Evolutionary conservation across 2,888 invertebrate genomes (phyloP), one percentile per base, ranked within the genome.

Genomic region (Allacma fusca): DNA sequence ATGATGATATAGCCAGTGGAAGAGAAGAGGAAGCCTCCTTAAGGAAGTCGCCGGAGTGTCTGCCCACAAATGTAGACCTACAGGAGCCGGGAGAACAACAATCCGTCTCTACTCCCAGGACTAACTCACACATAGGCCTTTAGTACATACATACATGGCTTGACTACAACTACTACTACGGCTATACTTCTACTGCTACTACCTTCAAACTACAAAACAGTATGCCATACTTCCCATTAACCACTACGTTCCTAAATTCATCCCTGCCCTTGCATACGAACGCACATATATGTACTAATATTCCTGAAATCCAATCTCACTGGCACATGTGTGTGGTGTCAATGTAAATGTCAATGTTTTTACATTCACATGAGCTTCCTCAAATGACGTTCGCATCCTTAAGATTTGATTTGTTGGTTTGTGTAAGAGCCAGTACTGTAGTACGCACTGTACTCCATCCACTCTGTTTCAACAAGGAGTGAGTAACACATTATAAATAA

Each of bases 21-120:
- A 24, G 24, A 26, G 62, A 26, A 26, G 24, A 62, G 62, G 62
- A 26, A 62, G 26, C 23, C 24, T 24, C 62, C 62, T 26, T 62
- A 7, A 74, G 74, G 74, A 74, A 74, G 74, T 74, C 74, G 74
- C 67, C 74, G 50, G 12, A 28, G 40, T 40, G 74, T 74, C 74
- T 74, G 65, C 29, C 57, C 26, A 26, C 13, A 44, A 62, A 29
- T 65, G 74, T 67, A 74, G 74, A 74, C 74, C 43, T 65, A 16
- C 34, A 65, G 74, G 74, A 74, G 74, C 65, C 74, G 62, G 62
- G 62, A 9, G 23, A 62, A 62, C 24, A 23, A 24, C 26, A 34
- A 34, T 34, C 5, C 1, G 13, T 62, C 21, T 13, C 57, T 57
- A 57, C 4, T 21, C 57, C 2, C 57, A 57, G 57, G n/a, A 57